phyloP scores from a whole-genome alignment of 2,797 vertebrate species.

The Zenarchopterus dispar region DNA sequence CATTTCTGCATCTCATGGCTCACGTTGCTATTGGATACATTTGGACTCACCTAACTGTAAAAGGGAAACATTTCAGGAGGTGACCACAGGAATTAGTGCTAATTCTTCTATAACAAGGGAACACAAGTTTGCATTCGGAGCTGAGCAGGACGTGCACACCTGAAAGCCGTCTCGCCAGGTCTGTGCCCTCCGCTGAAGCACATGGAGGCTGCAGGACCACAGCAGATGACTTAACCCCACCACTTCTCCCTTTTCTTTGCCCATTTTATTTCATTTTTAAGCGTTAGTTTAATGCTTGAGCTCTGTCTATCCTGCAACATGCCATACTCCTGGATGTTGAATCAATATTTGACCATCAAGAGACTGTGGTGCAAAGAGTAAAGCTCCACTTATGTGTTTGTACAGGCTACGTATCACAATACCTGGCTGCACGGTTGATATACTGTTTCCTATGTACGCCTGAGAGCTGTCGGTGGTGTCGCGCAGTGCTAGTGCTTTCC shows the following conservation, averaged over 20 bases:
- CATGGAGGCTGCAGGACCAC: conserved; percentile 51
- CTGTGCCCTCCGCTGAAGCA: conserved; percentile 15
- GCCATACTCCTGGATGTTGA: conserved; percentile 23
- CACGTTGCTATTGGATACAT: conserved; percentile 11
- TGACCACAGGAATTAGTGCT: conserved; percentile 5
- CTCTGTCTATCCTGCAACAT: conserved; percentile 34
- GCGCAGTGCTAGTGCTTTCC: conserved; percentile 49
- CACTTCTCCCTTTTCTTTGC: neutral
- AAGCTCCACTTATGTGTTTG: conserved; percentile 43
- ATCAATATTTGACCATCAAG: conserved; percentile 36
- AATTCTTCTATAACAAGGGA: conserved; percentile 15
- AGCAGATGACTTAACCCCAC: conserved; percentile 32
- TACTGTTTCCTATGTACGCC: conserved; percentile 32
- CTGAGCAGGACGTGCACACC: conserved; percentile 6
- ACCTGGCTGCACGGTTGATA: conserved; percentile 45
- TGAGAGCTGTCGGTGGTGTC: conserved; percentile 41
- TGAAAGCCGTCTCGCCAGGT: conserved; percentile 17
- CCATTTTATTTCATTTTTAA: neutral
- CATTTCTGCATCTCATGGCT: conserved; percentile 24
- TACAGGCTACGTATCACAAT: conserved; percentile 32
- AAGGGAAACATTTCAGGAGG: conserved; percentile 51
- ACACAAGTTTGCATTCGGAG: conserved; percentile 22
- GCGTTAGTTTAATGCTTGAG: conserved; percentile 12
- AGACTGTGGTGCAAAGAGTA: conserved; percentile 41
- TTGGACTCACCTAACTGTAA: conserved; percentile 25